Evolutionary conservation across 2,888 invertebrate genomes (phyloP).

Genomic region (Unio pictorum): DNA sequence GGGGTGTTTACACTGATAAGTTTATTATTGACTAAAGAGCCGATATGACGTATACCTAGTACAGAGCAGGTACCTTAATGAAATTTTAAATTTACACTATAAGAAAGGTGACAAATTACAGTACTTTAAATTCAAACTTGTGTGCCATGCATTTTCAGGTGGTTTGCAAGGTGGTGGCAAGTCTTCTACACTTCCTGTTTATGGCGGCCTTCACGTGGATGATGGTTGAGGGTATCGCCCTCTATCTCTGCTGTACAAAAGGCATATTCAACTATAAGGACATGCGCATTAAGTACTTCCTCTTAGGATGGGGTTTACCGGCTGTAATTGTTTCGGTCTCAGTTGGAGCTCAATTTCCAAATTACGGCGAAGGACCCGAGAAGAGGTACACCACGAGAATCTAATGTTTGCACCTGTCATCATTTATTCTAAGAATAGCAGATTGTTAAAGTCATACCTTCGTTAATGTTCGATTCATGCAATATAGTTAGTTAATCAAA

Average conservation of each 20-base stretch:
- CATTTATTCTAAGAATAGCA: background rate
- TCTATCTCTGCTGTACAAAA: slow-evolving; percentile 49
- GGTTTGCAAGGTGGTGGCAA: slow-evolving; percentile 48
- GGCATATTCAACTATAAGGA: slow-evolving; percentile 41
- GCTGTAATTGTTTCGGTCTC: slow-evolving; percentile 47
- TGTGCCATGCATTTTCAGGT: slow-evolving; percentile 18
- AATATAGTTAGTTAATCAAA: no score
- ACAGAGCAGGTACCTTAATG: no score
- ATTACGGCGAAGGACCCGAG: slow-evolving; percentile 46
- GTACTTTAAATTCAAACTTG: background rate
- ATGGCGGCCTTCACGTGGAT: slow-evolving; percentile 55
- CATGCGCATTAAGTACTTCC: slow-evolving; percentile 41
- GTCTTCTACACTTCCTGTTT: slow-evolving; percentile 50
- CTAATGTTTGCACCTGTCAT: background rate
- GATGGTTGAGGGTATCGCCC: slow-evolving; percentile 51
- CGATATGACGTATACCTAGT: no score
- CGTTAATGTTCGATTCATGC: no score
- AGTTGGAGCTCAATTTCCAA: slow-evolving; percentile 42
- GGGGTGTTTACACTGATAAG: no score
- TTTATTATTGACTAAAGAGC: no score
- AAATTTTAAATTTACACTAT: no score
- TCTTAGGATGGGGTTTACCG: slow-evolving; percentile 54
- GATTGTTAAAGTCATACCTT: no score
- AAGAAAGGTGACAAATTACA: no score
- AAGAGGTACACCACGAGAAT: slow-evolving; percentile 31